Evolutionary conservation across 2,797 vertebrate genomes (phyloP).

Genomic region (Sardinella longiceps): DNA sequence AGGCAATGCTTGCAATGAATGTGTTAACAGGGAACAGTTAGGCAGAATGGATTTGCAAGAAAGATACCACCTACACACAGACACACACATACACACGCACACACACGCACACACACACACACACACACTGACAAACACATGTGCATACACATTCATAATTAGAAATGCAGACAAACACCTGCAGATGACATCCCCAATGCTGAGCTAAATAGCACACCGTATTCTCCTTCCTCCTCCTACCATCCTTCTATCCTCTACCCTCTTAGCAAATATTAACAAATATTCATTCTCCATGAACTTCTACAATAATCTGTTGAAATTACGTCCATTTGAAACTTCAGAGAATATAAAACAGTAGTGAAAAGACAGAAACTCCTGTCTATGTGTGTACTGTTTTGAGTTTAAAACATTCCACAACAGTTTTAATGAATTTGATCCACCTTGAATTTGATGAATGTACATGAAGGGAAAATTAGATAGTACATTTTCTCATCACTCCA

Average conservation of each 20-base stretch:
- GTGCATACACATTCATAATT: conserved; percentile 19
- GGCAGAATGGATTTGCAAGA: neutral
- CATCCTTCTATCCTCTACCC: neutral
- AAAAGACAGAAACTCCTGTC: too few species aligned
- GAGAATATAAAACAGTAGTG: too few species aligned
- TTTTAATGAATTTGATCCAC: too few species aligned
- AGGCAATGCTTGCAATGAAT: neutral
- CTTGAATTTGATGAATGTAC: too few species aligned
- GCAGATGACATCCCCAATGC: neutral
- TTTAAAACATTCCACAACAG: too few species aligned
- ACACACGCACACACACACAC: conserved; percentile 35
- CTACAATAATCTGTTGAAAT: neutral
- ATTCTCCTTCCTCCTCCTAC: neutral
- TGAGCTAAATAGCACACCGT: neutral
- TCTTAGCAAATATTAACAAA: conserved; percentile 45
- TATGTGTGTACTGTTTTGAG: too few species aligned
- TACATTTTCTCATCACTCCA: too few species aligned
- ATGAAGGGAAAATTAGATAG: too few species aligned
- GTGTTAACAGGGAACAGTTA: neutral
- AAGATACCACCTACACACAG: conserved; percentile 41
- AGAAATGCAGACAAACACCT: conserved; percentile 4
- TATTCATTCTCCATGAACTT: conserved; percentile 27
- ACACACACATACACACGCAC: conserved; percentile 30
- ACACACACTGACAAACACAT: conserved; percentile 22
- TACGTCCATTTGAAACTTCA: too few species aligned